Conservation (phyloP, 2,797 vertebrate species). For the Typhlichthys eigenmanni region DNA sequence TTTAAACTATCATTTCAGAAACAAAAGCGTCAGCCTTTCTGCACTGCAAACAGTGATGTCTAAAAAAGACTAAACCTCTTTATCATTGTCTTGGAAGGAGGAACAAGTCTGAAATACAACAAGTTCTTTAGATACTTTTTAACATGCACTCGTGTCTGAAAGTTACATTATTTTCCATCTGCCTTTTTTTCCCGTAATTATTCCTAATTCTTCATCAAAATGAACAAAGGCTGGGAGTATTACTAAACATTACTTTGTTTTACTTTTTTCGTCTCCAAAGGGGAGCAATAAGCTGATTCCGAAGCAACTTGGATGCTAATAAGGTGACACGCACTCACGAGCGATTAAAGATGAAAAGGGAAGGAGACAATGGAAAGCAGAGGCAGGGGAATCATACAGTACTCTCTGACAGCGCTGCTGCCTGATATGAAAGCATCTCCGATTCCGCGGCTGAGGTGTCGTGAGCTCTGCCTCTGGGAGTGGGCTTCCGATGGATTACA, state of each 20-base stretch:
- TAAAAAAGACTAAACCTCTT: too few species aligned
- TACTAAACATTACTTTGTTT: slow-evolving; percentile 15
- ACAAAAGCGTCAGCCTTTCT: slow-evolving; percentile 34
- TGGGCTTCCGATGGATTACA: slow-evolving; percentile 61
- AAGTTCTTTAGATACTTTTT: neutral
- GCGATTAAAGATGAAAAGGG: slow-evolving; percentile 74
- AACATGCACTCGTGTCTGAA: too few species aligned
- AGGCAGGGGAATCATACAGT: slow-evolving; percentile 59
- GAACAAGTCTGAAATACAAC: too few species aligned
- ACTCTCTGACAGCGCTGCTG: slow-evolving; percentile 62
- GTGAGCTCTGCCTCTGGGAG: slow-evolving; percentile 63
- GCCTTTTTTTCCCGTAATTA: slow-evolving; percentile 13
- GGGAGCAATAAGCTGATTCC: slow-evolving; percentile 42
- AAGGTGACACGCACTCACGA: slow-evolving; percentile 50
- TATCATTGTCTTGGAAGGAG: too few species aligned
- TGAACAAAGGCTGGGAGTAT: neutral
- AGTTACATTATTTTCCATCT: too few species aligned
- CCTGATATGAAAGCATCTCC: slow-evolving; percentile 67
- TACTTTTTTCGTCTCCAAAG: slow-evolving; percentile 4
- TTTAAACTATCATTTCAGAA: slow-evolving; percentile 46
- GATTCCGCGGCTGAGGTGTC: slow-evolving; percentile 61
- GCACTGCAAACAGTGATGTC: neutral
- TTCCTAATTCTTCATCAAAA: too few species aligned
- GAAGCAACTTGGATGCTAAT: slow-evolving; percentile 68
- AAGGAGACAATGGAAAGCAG: slow-evolving; percentile 51